A percentile compares a stretch with the other conserved stretches of the same genome.
Conservation (phyloP, 2,888 invertebrate species). For the Argyresthia albistria region DNA sequence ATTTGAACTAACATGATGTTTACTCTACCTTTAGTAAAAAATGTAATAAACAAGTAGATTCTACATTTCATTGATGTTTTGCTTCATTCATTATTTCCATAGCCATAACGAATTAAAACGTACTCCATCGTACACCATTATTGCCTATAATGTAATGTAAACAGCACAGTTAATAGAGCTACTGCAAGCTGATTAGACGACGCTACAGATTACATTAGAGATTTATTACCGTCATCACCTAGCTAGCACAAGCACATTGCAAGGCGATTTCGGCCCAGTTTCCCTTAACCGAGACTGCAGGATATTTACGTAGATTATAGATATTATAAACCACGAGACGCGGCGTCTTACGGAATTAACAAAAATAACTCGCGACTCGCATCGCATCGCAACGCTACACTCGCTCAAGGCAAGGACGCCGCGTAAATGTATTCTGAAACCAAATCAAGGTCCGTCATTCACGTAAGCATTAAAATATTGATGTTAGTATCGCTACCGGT, state of each 20-base stretch:
- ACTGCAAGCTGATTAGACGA: no score
- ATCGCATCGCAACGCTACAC: constrained; percentile 22
- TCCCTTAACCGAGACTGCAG: background rate
- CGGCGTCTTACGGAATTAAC: constrained; percentile 33
- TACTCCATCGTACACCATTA: no score
- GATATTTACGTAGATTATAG: constrained; percentile 1
- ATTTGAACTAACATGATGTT: no score
- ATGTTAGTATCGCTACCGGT: background rate
- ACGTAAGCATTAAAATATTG: constrained; percentile 4
- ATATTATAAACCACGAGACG: constrained; percentile 3
- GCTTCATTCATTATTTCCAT: no score
- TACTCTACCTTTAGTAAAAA: no score
- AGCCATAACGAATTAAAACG: no score
- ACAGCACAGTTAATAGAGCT: no score
- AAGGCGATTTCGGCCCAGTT: background rate
- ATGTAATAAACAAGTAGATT: no score
- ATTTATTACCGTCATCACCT: no score
- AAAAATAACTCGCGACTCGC: constrained; percentile 59
- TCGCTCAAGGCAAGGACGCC: constrained; percentile 60
- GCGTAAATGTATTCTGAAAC: constrained; percentile 55
- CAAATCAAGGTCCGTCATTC: constrained; percentile 43
- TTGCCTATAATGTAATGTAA: no score
- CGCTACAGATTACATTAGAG: no score
- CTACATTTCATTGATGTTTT: no score
- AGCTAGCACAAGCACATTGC: background rate